Evolutionary conservation across 30 jellyfish, hydroid and myxozoan species (phyloP).

Genomic region (Phacellophora camtschatica): DNA sequence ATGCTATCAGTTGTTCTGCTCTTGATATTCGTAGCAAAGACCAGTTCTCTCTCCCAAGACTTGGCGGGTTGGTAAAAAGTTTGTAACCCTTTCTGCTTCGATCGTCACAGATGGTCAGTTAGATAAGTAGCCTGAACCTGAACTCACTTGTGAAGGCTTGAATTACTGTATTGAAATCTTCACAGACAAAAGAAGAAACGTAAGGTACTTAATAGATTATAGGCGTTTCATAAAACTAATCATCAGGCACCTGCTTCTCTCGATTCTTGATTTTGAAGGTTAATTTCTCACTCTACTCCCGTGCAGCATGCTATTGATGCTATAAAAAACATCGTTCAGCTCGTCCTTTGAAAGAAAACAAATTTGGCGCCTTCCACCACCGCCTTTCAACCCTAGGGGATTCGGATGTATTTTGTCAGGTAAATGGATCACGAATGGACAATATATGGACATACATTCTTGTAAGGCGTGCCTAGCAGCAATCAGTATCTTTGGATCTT

Average conservation of each 20-base stretch:
- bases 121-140: no score
- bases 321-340: neutral
- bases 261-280: neutral
- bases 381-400: no score
- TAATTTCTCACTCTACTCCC: neutral
- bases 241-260: neutral
- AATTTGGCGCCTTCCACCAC: neutral
- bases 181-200: neutral
- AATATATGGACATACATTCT: no score
- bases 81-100: no score
- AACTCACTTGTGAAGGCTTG: neutral
- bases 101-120: no score
- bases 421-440: no score
- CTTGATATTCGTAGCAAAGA: neutral
- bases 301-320: neutral
- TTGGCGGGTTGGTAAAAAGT: neutral
- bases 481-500: no score
- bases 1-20: neutral
- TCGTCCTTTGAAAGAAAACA: neutral
- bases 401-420: no score
- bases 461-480: no score
- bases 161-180: neutral
- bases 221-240: neutral
- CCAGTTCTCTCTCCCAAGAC: neutral
- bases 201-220: neutral